Evolutionary conservation across 2,888 invertebrate genomes (phyloP), one percentile per base, ranked within the genome.

Genomic region (Phytoseiulus persimilis): DNA sequence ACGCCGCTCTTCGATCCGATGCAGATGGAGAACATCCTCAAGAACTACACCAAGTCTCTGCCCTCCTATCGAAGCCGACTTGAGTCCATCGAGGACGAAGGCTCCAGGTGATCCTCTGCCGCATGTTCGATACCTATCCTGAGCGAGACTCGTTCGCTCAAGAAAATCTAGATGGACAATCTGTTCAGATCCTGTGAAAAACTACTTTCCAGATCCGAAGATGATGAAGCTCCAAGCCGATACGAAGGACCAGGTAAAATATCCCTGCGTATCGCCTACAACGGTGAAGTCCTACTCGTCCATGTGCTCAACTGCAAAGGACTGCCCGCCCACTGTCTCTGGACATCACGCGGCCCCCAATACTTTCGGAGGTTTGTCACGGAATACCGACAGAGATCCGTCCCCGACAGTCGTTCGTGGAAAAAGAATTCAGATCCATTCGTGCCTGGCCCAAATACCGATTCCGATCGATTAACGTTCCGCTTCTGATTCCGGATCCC

Each of bases 301-400:
- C 83, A 87, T 87, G 33, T 87, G 39, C n/a, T 87, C 33, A 87
- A 87, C 87, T 87, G 87, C 33, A 87, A 87, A 32, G 87, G 87
- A 87, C 31, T 83, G 32, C 83, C 83, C 32, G 87, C 32, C 32
- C 87, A 32, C 33, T 87, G 87, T 87, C 87, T 87, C 33, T 87
- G 87, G 87, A 87, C 87, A 6, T 87, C 87, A 23, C 87, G 87
- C 32, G 87, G 87, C 28, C 87, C 87, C 32, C 87, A 87, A 0
- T 87, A 87, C 45, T 33, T 87, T 18, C 87, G 87, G 39, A 87
- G 87, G 87, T 87, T n/a, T 31, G 39, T 28, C 28, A 33, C 33
- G 32, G 33, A 32, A 2, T 31, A 31, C 9, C 14, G 46, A 14
- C 9, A 46, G 46, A 46, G 14, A 46, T 46, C 46, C 9, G n/a